A percentile compares a stretch with the other conserved stretches of the same genome.
These are phyloP conservation scores for Pseudotriccus pelzelni DNA, from an alignment of 2,797 vertebrate species.

Conservation along the genomic window DNA sequence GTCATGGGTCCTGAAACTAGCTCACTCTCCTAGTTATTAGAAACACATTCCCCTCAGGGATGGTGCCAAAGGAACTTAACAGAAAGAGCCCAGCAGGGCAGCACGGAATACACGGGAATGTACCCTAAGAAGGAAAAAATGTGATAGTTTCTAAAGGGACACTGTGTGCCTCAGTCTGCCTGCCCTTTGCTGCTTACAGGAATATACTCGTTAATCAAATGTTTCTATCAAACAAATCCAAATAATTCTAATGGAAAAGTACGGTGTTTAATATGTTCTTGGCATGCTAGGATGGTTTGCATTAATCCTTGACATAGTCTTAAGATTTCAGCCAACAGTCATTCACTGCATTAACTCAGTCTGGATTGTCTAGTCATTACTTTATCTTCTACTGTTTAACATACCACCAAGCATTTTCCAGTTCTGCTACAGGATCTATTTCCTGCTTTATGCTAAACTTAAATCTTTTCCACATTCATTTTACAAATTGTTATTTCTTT, in stretches of 20 bases:
- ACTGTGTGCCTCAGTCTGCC: not conserved
- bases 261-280: not conserved
- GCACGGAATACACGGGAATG: not conserved
- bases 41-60: not conserved
- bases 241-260: not conserved
- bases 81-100: not conserved
- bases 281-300: not conserved
- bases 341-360: not conserved
- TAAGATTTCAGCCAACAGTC: not conserved
- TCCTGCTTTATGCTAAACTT: not conserved
- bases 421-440: not conserved
- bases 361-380: not conserved
- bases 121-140: not conserved
- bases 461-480: not conserved
- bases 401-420: not conserved
- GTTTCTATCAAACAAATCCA: not conserved
- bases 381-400: not conserved
- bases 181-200: not conserved
- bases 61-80: not conserved
- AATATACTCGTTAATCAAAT: not conserved
- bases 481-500: slow-evolving; percentile 23
- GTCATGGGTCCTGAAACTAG: not conserved
- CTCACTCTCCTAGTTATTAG: not conserved
- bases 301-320: not conserved
- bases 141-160: not conserved